These are phyloP conservation scores for Salminus brasiliensis DNA, from an alignment of 2,113 vertebrate species.

Conservation along the genomic window DNA sequence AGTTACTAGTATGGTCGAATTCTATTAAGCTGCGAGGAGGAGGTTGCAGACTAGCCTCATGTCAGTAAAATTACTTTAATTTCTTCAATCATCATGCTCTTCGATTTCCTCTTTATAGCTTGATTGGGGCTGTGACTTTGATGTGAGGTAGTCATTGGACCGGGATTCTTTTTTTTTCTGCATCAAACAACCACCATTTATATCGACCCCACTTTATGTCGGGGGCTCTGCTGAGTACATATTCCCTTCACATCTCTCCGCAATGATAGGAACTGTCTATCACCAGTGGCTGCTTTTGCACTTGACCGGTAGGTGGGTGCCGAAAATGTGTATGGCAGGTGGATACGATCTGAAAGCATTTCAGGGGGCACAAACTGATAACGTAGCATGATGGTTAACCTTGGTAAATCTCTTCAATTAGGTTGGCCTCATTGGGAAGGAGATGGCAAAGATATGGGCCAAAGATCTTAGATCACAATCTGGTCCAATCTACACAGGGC, in stretches of 20 bases:
- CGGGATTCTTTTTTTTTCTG: slow-evolving; percentile 19
- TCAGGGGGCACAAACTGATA: slow-evolving; percentile 46
- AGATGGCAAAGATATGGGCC: slow-evolving; percentile 48
- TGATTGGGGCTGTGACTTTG: slow-evolving; percentile 40
- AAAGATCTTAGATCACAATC: slow-evolving; percentile 53
- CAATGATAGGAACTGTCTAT: slow-evolving; percentile 21
- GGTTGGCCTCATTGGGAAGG: slow-evolving; percentile 27
- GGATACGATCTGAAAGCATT: slow-evolving; percentile 39
- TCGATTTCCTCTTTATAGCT: slow-evolving; percentile 27
- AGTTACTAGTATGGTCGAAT: slow-evolving; percentile 63
- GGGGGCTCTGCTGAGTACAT: slow-evolving; percentile 2
- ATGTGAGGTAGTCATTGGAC: slow-evolving; percentile 26
- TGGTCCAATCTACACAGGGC: slow-evolving; percentile 46
- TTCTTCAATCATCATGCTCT: slow-evolving; percentile 55
- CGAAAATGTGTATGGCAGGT: slow-evolving; percentile 19
- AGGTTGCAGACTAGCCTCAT: slow-evolving; percentile 49
- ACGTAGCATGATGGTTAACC: slow-evolving; percentile 39
- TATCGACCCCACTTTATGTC: neutral
- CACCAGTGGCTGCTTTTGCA: slow-evolving; percentile 8
- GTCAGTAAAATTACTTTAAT: slow-evolving; percentile 64
- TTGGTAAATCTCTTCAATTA: slow-evolving; percentile 53
- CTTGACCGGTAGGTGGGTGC: neutral
- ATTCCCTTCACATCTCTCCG: slow-evolving; percentile 12
- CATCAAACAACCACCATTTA: slow-evolving; percentile 5
- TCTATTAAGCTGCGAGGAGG: slow-evolving; percentile 65